Evolutionary conservation across 2,797 vertebrate species (phyloP), one percentile per base, ranked within the genome.

Genomic region (Peromyscus aztecus): DNA sequence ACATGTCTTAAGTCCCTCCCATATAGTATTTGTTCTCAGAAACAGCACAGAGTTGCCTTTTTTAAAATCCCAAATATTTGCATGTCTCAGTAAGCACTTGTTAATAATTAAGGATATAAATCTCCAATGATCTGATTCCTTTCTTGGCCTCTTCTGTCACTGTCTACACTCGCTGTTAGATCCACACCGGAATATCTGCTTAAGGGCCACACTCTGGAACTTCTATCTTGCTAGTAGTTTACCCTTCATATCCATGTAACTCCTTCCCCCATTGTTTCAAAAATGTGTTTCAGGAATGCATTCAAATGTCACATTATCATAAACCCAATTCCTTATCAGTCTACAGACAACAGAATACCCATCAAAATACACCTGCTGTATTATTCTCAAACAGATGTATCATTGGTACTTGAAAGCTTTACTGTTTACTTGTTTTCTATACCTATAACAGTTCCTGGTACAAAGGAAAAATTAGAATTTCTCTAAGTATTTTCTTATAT

Each of bases 401-500:
- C 46, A 94, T 0, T 90, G 55, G 21, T 46, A 92, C 59, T 49
- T 75, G n/a, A 55, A 81, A 81, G 61, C 61, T 94, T 89, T 81
- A 80, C 29, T 82, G 29, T 40, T 93, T 77, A 83, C 7, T 89
- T 90, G 34, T 91, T 77, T 93, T 91, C 34, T 85, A 93, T 4
- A 46, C 14, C 55, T 87, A 75, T 37, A 94, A 95, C 11, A 91
- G 69, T 34, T 34, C 24, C 63, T 61, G 12, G 24, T 40, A 87
- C 52, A 83, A 95, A 90, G 43, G 21, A 97, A 46, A 97, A 97
- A 96, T 4, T 31, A 40, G 34, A 96, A 91, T 86, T 81, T 89
- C 82, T 95, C 91, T 89, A 92, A 97, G 73, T 94, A 95, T 92
- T 90, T 97, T 95, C 43, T 89, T 57, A 85, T 69, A 84, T 0